A percentile compares a stretch with the other conserved stretches of the same genome.
Conservation (phyloP, 30 jellyfish, hydroid and myxozoan genomes). For the Turritopsis rubra region DNA sequence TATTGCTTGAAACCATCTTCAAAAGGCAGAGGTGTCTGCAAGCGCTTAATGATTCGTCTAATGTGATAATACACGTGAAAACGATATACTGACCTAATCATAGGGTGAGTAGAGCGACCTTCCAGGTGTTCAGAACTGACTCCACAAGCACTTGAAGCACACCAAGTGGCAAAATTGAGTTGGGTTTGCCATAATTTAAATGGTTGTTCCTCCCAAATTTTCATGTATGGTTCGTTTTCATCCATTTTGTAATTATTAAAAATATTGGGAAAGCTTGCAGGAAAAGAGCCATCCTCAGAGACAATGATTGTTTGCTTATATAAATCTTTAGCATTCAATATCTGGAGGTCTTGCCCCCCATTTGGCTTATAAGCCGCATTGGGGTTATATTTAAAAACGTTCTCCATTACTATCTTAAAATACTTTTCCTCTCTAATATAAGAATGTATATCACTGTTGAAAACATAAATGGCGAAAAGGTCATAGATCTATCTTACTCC, state of each 20-base stretch:
- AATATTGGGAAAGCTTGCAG: neutral
- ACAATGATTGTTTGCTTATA: neutral
- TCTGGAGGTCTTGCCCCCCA: neutral
- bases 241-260: neutral
- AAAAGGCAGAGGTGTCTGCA: too few relatives aligned
- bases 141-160: slow-evolving; percentile 11
- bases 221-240: neutral
- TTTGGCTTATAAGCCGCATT: neutral
- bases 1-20: too few relatives aligned
- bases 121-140: too few relatives aligned
- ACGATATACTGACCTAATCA: too few relatives aligned
- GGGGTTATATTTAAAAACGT: neutral
- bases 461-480: neutral
- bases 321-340: neutral
- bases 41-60: too few relatives aligned
- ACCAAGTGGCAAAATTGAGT: slow-evolving; percentile 3
- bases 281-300: neutral
- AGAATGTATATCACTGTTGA: neutral
- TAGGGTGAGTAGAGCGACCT: too few relatives aligned
- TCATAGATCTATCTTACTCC: neutral
- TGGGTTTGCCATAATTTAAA: slow-evolving; percentile 8
- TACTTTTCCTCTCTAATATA: neutral
- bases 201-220: neutral
- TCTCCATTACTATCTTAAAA: neutral
- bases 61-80: too few relatives aligned